Evolutionary conservation across 2,113 vertebrate species (phyloP), one percentile per base, ranked within the genome.

Genomic region (Campylomormyrus numenius): DNA sequence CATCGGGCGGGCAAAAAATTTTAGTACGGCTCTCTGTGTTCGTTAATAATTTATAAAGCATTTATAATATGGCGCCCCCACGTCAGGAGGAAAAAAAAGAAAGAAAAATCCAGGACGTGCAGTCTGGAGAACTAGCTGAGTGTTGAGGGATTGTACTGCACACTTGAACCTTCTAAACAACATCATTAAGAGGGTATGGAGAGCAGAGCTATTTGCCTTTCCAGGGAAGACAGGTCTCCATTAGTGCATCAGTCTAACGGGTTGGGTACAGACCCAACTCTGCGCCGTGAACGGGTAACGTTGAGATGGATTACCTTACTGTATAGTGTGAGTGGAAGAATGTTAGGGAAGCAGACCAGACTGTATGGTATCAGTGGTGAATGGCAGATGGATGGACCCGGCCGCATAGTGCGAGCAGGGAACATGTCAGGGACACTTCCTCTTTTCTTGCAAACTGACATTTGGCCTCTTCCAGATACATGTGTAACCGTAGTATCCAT

Each of bases 11-110:
- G 83, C 74, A 80, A 89, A 91, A 89, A 88, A 88, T 90, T 89
- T 90, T 89, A 89, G 91, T 90, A 56, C 74, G 62, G 84, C 87
- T 66, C 91, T 86, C 88, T 88, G 27, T 86, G 42, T 53, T 89
- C 56, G 84, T 92, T 89, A 92, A 91, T 92, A 91, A 91, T 91
- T 90, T 42, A 91, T 91, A 88, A 89, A 88, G 89, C 74, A 91
- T 92, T 90, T 91, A 90, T 89, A 90, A 91, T 92, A 90, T 90
- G 90, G 49, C 85, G 85, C 50, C 85, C 85, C 48, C 50, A 87
- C 85, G 15, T 53, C 50, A 87, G 27, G 31, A 42, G 48, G n/a
- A 42, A 87, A 87, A 87, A 87, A 87, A 53, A 46, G 80, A 24
- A 48, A 85, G n/a, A 87, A 27, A 87, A 35, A 87, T 53, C 48